Base-by-base conservation (phyloP, 1,140 invertebrate genomes). In the Heterodera schachtii region DNA sequence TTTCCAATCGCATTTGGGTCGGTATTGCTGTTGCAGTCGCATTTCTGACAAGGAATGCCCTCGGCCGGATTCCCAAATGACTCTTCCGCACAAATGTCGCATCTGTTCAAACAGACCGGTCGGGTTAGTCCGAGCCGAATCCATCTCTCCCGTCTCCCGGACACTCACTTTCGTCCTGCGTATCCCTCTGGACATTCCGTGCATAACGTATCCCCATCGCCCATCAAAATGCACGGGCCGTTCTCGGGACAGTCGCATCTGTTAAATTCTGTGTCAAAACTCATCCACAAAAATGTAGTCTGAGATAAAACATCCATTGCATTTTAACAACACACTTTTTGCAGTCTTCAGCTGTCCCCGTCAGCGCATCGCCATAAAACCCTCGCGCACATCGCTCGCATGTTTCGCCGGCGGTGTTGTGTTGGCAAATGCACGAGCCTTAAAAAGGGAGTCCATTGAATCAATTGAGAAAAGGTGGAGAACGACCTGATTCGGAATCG, bases 1-100 rank as follows among this genome's bases (percentile, higher is more conserved):
- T 96, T 97, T 69, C 95, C 94, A 41, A 98, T 94, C 3, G 94
- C 95, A 90, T 96, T 98, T 0, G 94, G 92, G 90, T 98, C 97
- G 57, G 98, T 95, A 87, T 99, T 98, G 46, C 93, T 93, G 89
- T 96, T 98, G 87, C 97, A 99, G 70, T 95, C 94, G 89, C 97
- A 99, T 81, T 93, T 92, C 84, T 93, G 92, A 89, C 97, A 99
- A 3, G 93, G 91, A 52, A 92, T 92, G 47, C 92, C 90, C 4
- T 94, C 93, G 1, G 91, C 92, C 0, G 96, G 92, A 92, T 97
- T 95, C 1, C 96, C 96, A 89, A 93, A 97, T 91, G 95, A 98
- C 52, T 96, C 96, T 91, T 98, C 96, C 16, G 95, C 94, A 88
- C 97, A 98, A 44, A 94, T 92, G 83, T 98, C 96, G 90, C 96